A percentile compares a stretch with the other conserved stretches of the same genome.
These are phyloP conservation scores for Drosophila tristis DNA, from an alignment of 1,140 invertebrate genomes.

Conservation along the genomic window DNA sequence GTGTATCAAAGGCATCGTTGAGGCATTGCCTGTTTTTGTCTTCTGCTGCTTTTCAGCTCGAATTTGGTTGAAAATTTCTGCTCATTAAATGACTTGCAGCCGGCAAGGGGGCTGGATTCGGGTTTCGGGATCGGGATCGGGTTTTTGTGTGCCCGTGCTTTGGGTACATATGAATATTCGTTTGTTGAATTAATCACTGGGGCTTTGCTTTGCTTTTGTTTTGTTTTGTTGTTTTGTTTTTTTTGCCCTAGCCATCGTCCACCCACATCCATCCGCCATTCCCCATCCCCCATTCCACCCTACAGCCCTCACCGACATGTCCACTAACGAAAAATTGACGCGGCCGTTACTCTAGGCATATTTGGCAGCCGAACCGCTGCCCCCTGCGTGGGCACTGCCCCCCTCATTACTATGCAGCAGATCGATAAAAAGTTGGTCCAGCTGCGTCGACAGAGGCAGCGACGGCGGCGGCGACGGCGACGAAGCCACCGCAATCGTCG, in stretches of 20 bases:
- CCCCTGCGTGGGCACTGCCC: background rate
- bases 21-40: background rate
- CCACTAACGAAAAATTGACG: slow-evolving; percentile 47
- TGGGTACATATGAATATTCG: slow-evolving; percentile 69
- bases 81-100: slow-evolving; percentile 52
- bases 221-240: slow-evolving; percentile 25
- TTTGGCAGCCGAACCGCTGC: slow-evolving; percentile 35
- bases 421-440: slow-evolving; percentile 78
- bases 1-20: too few relatives aligned
- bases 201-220: slow-evolving; percentile 48
- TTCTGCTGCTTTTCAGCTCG: slow-evolving; percentile 18
- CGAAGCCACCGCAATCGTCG: slow-evolving; percentile 52
- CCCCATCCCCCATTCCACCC: too few relatives aligned
- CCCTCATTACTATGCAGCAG: slow-evolving; percentile 61
- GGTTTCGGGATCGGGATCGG: background rate
- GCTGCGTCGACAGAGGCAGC: slow-evolving; percentile 1
- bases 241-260: slow-evolving; percentile 29
- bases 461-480: background rate
- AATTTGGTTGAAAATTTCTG: slow-evolving; percentile 29
- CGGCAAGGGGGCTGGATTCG: background rate
- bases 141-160: slow-evolving; percentile 1
- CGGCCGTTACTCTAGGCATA: slow-evolving; percentile 63
- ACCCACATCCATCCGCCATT: background rate
- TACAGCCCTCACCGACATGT: background rate
- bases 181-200: slow-evolving; percentile 79